Conservation (phyloP, 2,797 vertebrate species). For the Salarias fasciatus region DNA sequence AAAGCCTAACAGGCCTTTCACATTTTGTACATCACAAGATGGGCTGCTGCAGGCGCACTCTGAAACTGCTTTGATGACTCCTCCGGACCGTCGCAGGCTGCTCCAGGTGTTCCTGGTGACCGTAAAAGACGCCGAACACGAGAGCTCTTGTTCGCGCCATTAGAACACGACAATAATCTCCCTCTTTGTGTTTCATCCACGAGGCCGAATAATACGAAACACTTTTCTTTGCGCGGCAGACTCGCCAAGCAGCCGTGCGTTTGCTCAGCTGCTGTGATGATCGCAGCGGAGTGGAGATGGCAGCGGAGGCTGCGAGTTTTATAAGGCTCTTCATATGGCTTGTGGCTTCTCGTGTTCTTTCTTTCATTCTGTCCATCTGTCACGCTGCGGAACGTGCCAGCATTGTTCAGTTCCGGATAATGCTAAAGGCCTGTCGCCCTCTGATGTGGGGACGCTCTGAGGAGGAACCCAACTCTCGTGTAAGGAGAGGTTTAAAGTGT, state of each 20-base stretch:
- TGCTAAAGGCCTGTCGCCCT: conserved; percentile 44
- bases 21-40: conserved; percentile 58
- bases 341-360: conserved; percentile 53
- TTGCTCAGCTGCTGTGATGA: conserved; percentile 38
- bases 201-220: conserved; percentile 27
- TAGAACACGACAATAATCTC: conserved; percentile 28
- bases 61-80: conserved; percentile 61
- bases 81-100: conserved; percentile 9
- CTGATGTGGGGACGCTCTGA: conserved; percentile 63
- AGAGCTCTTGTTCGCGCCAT: conserved; percentile 49
- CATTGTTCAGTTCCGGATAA: conserved; percentile 58
- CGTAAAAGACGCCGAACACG: conserved; percentile 58
- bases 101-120: conserved; percentile 58
- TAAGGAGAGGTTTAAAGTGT: conserved; percentile 9
- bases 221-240: conserved; percentile 16
- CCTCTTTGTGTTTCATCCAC: conserved; percentile 25
- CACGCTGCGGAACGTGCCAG: conserved; percentile 46
- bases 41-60: conserved; percentile 17
- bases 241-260: conserved; percentile 22
- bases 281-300: conserved; percentile 43
- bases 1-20: conserved; percentile 61
- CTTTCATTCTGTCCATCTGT: conserved; percentile 65
- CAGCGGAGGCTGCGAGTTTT: conserved; percentile 51
- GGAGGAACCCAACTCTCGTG: conserved; percentile 32
- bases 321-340: conserved; percentile 47